Conservation (phyloP, 2,113 vertebrate genomes). For the Brienomyrus longianalis region DNA sequence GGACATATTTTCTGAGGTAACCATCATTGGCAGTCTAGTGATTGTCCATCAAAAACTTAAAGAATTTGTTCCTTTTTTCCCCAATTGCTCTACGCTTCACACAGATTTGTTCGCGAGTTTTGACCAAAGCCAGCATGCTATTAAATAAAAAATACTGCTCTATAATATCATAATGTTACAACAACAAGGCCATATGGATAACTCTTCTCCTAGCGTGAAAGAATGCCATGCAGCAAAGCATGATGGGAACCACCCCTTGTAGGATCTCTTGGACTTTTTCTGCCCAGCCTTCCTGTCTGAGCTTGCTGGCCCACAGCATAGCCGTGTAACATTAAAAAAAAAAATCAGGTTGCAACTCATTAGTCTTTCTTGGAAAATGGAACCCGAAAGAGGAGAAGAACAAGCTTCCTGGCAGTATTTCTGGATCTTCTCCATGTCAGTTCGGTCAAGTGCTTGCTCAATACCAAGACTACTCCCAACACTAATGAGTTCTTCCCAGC, state of each 20-base stretch:
- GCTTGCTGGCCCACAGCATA: conserved; percentile 7
- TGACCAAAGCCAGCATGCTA: not conserved
- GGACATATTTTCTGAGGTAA: not conserved
- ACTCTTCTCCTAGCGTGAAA: not conserved
- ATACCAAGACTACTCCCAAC: not conserved
- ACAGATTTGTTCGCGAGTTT: not conserved
- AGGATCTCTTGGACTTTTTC: conserved; percentile 20
- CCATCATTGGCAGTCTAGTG: not conserved
- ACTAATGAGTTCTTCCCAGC: not conserved
- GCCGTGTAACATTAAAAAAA: not conserved
- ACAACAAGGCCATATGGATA: not conserved
- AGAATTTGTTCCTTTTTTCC: not conserved
- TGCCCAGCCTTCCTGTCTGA: conserved; percentile 26
- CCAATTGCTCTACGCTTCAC: not conserved
- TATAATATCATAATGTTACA: not conserved
- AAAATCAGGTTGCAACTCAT: conserved; percentile 19
- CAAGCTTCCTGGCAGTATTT: not conserved
- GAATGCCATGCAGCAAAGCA: not conserved
- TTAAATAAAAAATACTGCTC: not conserved
- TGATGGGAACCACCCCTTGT: not conserved
- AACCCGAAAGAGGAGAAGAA: not conserved
- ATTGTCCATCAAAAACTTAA: not conserved
- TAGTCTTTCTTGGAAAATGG: conserved; percentile 19
- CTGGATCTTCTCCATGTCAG: not conserved
- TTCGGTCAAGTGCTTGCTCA: not conserved